Percentiles rank a stretch among this genome's conserved stretches.
These are phyloP conservation scores for Heptranchias perlo DNA, from an alignment of 2,113 vertebrate genomes.

Conservation along the genomic window DNA sequence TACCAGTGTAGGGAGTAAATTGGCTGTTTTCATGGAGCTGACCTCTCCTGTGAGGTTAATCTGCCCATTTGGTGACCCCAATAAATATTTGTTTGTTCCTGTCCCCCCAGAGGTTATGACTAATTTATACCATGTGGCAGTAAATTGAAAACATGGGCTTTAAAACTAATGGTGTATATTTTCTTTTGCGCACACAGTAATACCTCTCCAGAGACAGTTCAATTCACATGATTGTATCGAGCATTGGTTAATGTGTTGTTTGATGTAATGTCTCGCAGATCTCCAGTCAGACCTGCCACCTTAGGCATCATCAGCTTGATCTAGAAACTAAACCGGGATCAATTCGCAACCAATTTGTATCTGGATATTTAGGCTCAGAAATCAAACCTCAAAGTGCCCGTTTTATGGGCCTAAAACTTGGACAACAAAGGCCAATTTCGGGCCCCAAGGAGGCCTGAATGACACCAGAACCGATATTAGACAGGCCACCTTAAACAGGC, in stretches of 20 bases:
- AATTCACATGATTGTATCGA: constrained; percentile 73
- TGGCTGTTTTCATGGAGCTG: constrained; percentile 63
- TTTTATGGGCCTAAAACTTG: background rate
- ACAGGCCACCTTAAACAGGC: background rate
- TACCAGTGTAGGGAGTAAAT: constrained; percentile 57
- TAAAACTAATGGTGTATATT: constrained; percentile 68
- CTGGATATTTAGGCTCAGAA: background rate
- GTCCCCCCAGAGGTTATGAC: constrained; percentile 47
- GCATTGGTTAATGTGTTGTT: constrained; percentile 58
- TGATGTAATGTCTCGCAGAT: constrained; percentile 55
- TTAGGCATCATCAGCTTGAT: background rate
- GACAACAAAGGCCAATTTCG: background rate
- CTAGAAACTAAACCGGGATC: background rate
- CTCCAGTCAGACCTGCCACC: background rate
- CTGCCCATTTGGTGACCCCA: constrained; percentile 69
- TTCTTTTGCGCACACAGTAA: constrained; percentile 77
- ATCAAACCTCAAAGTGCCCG: background rate
- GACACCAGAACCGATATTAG: background rate
- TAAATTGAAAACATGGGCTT: constrained; percentile 86
- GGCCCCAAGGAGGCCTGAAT: background rate
- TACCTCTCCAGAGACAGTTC: constrained; percentile 77
- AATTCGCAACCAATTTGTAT: background rate
- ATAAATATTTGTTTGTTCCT: constrained; percentile 65
- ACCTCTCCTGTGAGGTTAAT: constrained; percentile 60
- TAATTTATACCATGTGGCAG: constrained; percentile 85